Evolutionary conservation across 2,113 vertebrate species (phyloP).

Genomic region (Dipodomys spectabilis): DNA sequence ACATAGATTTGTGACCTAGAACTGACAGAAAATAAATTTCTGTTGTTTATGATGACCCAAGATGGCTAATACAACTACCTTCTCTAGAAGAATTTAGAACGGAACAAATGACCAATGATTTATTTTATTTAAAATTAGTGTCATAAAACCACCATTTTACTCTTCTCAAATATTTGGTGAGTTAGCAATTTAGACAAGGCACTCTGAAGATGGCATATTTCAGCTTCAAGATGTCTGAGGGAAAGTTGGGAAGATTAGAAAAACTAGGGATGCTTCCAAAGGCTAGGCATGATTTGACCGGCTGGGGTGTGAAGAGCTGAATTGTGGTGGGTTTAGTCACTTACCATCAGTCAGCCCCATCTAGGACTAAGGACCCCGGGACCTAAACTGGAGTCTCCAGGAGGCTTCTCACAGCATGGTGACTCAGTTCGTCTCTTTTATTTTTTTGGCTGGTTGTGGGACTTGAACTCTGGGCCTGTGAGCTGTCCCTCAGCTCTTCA

Average conservation of each 20-base stretch:
- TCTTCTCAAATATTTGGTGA: not conserved
- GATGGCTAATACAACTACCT: not conserved
- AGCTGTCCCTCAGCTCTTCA: too few species aligned
- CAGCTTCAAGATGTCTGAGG: not conserved
- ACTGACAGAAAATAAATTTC: constrained; percentile 20
- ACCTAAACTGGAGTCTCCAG: too few species aligned
- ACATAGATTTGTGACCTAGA: not conserved
- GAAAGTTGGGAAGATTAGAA: not conserved
- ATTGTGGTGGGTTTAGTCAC: not conserved
- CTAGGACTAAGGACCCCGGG: not conserved
- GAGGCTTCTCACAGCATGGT: too few species aligned
- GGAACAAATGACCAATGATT: not conserved
- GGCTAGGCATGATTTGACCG: not conserved
- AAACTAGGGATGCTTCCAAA: not conserved
- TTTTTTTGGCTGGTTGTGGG: too few species aligned
- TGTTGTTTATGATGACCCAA: not conserved
- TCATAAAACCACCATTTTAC: not conserved
- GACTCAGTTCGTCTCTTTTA: too few species aligned
- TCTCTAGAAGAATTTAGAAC: not conserved
- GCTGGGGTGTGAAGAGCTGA: not conserved
- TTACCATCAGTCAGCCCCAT: too few species aligned
- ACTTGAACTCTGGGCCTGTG: too few species aligned
- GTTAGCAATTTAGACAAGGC: not conserved
- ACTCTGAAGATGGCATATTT: not conserved
- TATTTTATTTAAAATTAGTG: not conserved